Conservation (phyloP, 2,797 vertebrate species). For the Chelidonichthys spinosus region DNA sequence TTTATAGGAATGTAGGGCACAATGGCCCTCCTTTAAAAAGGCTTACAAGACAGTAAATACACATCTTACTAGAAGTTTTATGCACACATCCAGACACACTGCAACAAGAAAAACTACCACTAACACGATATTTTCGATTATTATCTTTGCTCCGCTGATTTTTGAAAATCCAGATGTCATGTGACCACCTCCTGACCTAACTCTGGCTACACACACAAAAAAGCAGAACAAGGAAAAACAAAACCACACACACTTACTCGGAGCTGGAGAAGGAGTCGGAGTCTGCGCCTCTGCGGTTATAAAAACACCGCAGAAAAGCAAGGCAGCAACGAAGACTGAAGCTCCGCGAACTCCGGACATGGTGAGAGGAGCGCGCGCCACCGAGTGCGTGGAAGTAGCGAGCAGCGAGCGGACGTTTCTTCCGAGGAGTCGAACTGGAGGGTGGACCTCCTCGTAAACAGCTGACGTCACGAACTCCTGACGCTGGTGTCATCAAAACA, state of each 20-base stretch:
- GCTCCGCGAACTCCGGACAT: conserved; percentile 56
- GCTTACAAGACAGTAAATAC: background rate
- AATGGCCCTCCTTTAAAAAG: background rate
- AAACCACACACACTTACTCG: conserved; percentile 63
- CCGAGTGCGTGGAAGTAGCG: background rate
- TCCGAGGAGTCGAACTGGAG: conserved; percentile 17
- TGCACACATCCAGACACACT: background rate
- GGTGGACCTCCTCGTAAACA: conserved; percentile 35
- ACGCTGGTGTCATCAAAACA: conserved; percentile 40
- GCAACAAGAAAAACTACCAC: background rate
- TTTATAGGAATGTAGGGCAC: background rate
- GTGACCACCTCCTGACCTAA: conserved; percentile 66
- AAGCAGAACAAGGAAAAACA: background rate
- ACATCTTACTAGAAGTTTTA: background rate
- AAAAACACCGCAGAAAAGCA: conserved; percentile 16
- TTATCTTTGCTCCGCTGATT: background rate
- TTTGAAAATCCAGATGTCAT: conserved; percentile 48
- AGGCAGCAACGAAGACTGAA: background rate
- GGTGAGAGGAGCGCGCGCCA: conserved; percentile 6
- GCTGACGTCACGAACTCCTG: conserved; percentile 65
- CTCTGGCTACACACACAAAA: conserved; percentile 18
- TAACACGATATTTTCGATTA: background rate
- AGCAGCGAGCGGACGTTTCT: background rate
- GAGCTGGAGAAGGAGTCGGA: conserved; percentile 45
- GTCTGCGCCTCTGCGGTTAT: conserved; percentile 51